Conservation (phyloP, 2,888 invertebrate species). For the Drosophila infuscata region DNA sequence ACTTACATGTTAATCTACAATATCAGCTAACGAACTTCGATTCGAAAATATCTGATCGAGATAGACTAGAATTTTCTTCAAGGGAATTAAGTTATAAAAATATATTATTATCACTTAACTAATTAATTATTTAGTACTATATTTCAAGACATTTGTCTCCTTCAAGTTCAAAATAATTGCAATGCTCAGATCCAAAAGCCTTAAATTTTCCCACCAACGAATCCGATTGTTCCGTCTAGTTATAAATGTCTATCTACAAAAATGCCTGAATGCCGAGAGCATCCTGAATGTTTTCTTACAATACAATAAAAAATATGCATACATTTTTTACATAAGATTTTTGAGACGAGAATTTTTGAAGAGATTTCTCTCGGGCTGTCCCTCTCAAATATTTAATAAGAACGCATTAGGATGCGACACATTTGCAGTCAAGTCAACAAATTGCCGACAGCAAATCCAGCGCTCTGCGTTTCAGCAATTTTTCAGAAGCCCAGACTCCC, state of each 20-base stretch:
- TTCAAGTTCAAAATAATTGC: not conserved
- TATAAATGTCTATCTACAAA: not conserved
- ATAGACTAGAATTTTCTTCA: not conserved
- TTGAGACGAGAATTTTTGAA: not conserved
- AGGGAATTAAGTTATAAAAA: not conserved
- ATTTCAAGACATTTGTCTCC: not conserved
- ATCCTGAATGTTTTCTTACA: not conserved
- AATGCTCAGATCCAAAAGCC: not conserved
- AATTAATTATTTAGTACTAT: not conserved
- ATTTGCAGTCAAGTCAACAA: constrained; percentile 80
- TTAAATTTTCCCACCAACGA: not conserved
- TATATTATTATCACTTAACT: not conserved
- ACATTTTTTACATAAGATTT: not conserved
- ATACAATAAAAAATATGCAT: not conserved
- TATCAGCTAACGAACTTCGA: not conserved
- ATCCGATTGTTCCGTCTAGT: not conserved
- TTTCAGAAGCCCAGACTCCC: constrained; percentile 6
- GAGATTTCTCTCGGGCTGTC: constrained; percentile 6
- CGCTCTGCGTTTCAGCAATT: constrained; percentile 26
- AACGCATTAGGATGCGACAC: constrained; percentile 77
- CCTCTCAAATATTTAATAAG: constrained; percentile 72
- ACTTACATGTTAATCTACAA: not conserved
- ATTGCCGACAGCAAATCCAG: constrained; percentile 69
- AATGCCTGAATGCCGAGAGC: not conserved
- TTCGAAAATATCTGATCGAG: not conserved